Conservation (phyloP, 1,140 invertebrate species). For the Drosophila paulistorum region DNA sequence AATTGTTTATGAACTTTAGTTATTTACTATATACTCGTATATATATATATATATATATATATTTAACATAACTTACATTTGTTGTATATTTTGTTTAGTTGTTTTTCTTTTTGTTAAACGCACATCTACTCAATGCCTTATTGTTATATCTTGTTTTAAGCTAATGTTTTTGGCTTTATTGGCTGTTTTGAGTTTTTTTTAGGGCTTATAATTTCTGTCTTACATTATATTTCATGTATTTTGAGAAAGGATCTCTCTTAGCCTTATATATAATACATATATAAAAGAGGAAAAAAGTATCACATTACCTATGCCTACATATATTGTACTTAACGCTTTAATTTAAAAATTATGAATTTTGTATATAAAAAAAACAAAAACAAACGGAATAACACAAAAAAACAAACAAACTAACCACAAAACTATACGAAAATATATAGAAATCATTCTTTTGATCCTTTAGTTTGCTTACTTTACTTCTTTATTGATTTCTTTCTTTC, state of each 20-base stretch:
- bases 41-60: slow-evolving; percentile 29
- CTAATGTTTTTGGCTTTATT: slow-evolving; percentile 47
- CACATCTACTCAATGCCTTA: slow-evolving; percentile 26
- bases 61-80: slow-evolving; percentile 45
- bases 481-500: slow-evolving; percentile 11
- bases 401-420: slow-evolving; percentile 33
- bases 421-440: slow-evolving; percentile 50
- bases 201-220: slow-evolving; percentile 69
- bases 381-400: slow-evolving; percentile 9
- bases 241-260: slow-evolving; percentile 72
- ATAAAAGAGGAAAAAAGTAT: slow-evolving; percentile 37
- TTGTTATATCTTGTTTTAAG: slow-evolving; percentile 68
- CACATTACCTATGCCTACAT: slow-evolving; percentile 46
- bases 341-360: slow-evolving; percentile 59
- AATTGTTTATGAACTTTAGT: slow-evolving; percentile 62
- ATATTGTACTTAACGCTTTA: slow-evolving; percentile 61
- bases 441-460: slow-evolving; percentile 36
- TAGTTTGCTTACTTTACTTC: slow-evolving; percentile 33
- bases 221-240: slow-evolving; percentile 66
- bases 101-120: slow-evolving; percentile 36
- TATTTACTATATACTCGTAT: slow-evolving; percentile 33
- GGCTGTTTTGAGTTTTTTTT: slow-evolving; percentile 59
- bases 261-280: slow-evolving; percentile 22
- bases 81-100: slow-evolving; percentile 40
- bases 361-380: slow-evolving; percentile 39